A percentile compares a stretch with the other conserved stretches of the same genome.
Conservation (phyloP, 2,113 vertebrate genomes). For the Ammospiza caudacuta region DNA sequence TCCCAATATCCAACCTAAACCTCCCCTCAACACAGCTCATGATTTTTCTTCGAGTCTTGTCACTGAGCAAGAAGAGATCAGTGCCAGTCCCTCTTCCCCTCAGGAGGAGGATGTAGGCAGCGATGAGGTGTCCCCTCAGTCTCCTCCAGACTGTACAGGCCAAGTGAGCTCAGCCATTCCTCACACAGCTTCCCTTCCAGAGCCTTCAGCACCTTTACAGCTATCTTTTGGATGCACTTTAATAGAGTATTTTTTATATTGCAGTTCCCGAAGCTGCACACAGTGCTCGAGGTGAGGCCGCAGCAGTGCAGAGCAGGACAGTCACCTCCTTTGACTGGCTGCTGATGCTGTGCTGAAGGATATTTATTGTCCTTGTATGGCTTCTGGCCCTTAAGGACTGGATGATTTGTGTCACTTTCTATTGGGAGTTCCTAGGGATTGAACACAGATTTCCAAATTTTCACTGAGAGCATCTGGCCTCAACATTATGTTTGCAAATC, state of each 20-base stretch:
- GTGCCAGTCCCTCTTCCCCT: neutral
- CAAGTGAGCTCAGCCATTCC: neutral
- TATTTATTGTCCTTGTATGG: neutral
- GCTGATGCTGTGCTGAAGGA: too few relatives aligned
- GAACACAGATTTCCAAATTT: neutral
- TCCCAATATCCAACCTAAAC: neutral
- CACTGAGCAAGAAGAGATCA: neutral
- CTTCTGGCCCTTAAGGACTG: neutral
- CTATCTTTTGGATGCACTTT: neutral
- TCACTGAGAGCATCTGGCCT: neutral
- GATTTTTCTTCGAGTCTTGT: neutral
- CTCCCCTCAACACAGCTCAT: neutral
- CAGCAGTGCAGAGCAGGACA: neutral
- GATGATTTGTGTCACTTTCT: neutral
- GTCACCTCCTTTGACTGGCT: neutral
- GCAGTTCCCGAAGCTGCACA: neutral
- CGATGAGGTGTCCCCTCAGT: rapidly evolving
- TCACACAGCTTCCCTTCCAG: neutral
- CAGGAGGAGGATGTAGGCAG: too few relatives aligned
- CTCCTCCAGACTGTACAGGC: neutral
- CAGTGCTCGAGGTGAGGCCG: neutral
- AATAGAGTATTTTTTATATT: neutral
- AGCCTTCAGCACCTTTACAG: neutral
- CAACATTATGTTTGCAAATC: neutral
- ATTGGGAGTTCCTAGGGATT: neutral